Evolutionary conservation across 2,888 invertebrate genomes (phyloP).

Genomic region (Apamea sordens): DNA sequence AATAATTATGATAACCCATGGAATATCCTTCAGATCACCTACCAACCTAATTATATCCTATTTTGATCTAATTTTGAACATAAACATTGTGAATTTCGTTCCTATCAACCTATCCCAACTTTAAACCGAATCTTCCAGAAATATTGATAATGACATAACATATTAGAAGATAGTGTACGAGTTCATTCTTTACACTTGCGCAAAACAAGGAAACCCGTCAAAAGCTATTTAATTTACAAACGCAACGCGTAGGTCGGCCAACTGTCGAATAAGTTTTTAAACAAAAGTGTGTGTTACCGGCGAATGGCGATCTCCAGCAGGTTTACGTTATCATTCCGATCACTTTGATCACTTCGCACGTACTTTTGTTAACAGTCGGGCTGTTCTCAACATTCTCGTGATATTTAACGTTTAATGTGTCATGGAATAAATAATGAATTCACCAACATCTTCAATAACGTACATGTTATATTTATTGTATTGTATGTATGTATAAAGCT

Average conservation of each 20-base stretch:
- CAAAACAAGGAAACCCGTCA: conserved; percentile 36
- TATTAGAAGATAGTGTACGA: background rate
- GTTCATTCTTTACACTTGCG: conserved; percentile 6
- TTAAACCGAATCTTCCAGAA: background rate
- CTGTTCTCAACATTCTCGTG: conserved; percentile 47
- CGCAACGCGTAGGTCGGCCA: conserved; percentile 54
- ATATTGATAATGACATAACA: background rate
- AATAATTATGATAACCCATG: background rate
- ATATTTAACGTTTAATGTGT: conserved; percentile 48
- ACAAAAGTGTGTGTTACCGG: conserved; percentile 57
- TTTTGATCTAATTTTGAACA: background rate
- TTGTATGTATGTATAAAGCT: background rate
- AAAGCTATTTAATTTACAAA: conserved; percentile 48
- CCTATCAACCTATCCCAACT: background rate
- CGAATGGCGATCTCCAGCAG: conserved; percentile 44
- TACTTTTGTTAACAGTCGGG: conserved; percentile 58
- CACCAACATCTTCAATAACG: conserved; percentile 1
- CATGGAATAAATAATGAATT: conserved; percentile 37
- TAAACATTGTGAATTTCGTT: background rate
- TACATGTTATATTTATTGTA: conserved; percentile 8
- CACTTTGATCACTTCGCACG: conserved; percentile 67
- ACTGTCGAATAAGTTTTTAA: conserved; percentile 62
- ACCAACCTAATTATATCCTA: too few relatives aligned
- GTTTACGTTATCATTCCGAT: conserved; percentile 54
- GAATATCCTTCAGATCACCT: background rate